Conservation (phyloP, 2,113 vertebrate species). For the Halcyon senegalensis region DNA sequence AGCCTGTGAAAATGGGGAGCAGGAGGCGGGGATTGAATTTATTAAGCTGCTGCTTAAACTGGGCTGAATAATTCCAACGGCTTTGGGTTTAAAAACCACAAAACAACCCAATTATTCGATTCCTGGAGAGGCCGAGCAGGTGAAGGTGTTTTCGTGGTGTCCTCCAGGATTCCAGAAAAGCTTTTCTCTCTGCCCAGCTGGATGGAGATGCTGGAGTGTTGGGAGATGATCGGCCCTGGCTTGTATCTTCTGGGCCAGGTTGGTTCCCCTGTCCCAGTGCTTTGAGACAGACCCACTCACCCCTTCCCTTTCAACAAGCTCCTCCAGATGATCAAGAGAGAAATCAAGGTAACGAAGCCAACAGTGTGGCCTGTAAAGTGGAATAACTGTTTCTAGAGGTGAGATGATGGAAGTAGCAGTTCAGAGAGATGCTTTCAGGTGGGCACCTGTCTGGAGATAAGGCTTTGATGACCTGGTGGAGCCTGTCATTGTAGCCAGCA, state of each 20-base stretch:
- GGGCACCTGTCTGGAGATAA: not conserved
- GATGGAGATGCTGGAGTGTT: not conserved
- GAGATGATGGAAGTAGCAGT: not conserved
- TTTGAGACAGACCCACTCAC: rapidly evolving
- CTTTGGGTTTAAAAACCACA: not conserved
- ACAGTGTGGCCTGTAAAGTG: rapidly evolving
- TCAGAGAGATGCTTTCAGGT: not conserved
- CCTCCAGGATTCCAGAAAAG: rapidly evolving
- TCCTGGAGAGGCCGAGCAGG: not conserved
- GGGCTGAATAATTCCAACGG: not conserved
- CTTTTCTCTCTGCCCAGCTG: not conserved
- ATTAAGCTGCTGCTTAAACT: not conserved
- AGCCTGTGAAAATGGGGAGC: not conserved
- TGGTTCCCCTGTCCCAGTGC: not conserved
- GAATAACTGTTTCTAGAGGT: not conserved
- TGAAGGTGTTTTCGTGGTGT: rapidly evolving
- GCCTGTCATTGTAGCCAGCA: not conserved
- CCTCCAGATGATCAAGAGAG: not conserved
- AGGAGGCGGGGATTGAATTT: not conserved
- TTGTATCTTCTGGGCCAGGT: too few species aligned
- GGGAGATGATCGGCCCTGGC: not conserved
- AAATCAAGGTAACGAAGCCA: not conserved
- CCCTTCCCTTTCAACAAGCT: not conserved
- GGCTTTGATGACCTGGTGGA: not conserved
- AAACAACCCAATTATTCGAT: not conserved